phyloP scores from a whole-genome alignment of 2,113 vertebrate species.

The Cebidichthys violaceus region DNA sequence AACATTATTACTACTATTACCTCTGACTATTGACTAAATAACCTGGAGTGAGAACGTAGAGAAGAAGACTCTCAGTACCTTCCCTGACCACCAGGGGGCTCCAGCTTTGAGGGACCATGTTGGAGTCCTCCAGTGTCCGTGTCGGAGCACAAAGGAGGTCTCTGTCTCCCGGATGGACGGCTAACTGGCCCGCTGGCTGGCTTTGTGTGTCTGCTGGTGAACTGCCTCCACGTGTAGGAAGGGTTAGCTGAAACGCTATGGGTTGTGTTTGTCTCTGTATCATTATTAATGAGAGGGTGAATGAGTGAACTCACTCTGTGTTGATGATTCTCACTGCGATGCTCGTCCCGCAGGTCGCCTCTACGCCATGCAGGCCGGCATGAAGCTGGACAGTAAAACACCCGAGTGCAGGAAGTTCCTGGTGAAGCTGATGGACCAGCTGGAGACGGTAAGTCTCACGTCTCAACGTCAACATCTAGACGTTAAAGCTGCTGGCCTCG shows the following conservation, averaged over 20 bases:
- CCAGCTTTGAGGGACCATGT: background rate
- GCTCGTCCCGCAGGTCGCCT: slow-evolving; percentile 91
- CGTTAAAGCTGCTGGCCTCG: no score
- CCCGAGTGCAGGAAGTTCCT: slow-evolving; percentile 97
- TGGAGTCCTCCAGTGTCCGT: slow-evolving; percentile 37
- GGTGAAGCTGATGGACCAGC: slow-evolving; percentile 95
- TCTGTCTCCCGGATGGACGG: slow-evolving; percentile 40
- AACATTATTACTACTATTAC: no score
- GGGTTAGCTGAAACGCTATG: no score
- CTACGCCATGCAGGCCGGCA: slow-evolving; percentile 96
- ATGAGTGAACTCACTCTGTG: no score
- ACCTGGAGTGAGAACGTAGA: no score
- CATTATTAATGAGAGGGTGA: no score
- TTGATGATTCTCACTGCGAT: no score
- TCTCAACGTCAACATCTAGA: no score
- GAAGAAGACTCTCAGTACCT: background rate
- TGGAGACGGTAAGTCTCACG: slow-evolving; percentile 90
- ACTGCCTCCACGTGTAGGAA: background rate
- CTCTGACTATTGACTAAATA: no score
- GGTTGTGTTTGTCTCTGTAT: no score
- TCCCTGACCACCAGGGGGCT: slow-evolving; percentile 17
- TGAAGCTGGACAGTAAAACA: slow-evolving; percentile 98
- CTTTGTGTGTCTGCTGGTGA: background rate
- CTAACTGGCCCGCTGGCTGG: background rate
- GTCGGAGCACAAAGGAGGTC: slow-evolving; percentile 56